A percentile compares a stretch with the other conserved stretches of the same genome.
phyloP scores from a whole-genome alignment of 2,888 invertebrate species.

The Mimumesa dahlbomi region DNA sequence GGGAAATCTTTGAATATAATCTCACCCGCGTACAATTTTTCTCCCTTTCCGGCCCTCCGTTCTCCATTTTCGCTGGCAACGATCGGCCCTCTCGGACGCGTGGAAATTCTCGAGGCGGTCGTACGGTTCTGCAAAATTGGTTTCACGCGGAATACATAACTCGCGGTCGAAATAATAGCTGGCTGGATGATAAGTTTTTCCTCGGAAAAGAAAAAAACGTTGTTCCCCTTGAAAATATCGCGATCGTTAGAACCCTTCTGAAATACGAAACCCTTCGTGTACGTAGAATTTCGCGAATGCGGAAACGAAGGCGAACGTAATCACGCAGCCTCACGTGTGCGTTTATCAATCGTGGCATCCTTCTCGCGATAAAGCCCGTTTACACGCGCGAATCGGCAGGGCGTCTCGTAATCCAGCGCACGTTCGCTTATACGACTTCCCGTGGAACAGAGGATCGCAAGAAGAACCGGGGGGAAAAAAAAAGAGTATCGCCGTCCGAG shows the following conservation, averaged over 20 bases:
- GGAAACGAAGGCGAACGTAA: conserved; percentile 21
- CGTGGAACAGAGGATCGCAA: not conserved
- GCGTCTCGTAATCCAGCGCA: conserved; percentile 32
- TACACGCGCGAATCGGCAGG: conserved; percentile 40
- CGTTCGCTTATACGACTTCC: conserved; percentile 11
- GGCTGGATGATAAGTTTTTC: no score
- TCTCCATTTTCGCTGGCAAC: conserved; percentile 53
- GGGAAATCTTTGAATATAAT: conserved; percentile 71
- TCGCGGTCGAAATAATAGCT: no score
- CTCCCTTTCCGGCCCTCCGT: conserved; percentile 27
- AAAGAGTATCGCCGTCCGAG: conserved; percentile 9
- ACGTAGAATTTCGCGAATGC: conserved; percentile 18
- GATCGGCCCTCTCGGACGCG: conserved; percentile 75
- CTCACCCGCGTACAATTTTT: conserved; percentile 44
- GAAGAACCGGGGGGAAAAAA: conserved; percentile 29
- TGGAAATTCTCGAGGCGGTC: conserved; percentile 64
- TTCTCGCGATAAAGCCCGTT: conserved; percentile 38
- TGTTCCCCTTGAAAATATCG: not conserved
- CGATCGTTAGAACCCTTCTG: not conserved
- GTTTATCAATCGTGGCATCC: conserved; percentile 29
- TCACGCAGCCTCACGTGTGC: conserved; percentile 14
- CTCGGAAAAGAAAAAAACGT: not conserved
- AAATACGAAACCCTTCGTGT: no score
- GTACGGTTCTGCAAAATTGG: conserved; percentile 58
- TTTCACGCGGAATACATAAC: conserved; percentile 36